phyloP scores from a whole-genome alignment of 2,797 vertebrate species.

The Microhierax caerulescens region DNA sequence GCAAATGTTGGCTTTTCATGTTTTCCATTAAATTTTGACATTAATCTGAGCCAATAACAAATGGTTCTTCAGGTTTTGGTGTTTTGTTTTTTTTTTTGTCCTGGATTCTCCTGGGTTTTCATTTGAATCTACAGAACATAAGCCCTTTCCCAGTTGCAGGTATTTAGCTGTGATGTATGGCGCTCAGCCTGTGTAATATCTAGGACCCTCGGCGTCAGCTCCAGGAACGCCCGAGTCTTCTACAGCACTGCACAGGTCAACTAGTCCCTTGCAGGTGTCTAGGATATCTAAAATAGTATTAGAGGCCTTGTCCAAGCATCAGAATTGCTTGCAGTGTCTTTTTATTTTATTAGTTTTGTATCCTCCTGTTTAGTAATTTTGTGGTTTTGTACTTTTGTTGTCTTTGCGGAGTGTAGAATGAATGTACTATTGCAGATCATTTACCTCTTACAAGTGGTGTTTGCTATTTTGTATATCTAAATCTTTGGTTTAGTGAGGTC shows the following conservation, averaged over 20 bases:
- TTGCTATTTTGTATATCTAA: background rate
- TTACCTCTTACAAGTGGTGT: background rate
- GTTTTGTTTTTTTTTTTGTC: background rate
- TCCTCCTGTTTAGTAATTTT: background rate
- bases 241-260: background rate
- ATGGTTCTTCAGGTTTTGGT: background rate
- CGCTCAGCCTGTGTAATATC: background rate
- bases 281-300: background rate
- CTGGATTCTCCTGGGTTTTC: background rate
- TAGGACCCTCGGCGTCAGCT: background rate
- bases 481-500: background rate
- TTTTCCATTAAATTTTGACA: background rate
- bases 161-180: background rate
- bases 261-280: background rate
- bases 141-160: background rate
- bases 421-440: background rate
- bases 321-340: background rate
- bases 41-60: background rate
- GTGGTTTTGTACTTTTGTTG: background rate
- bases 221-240: background rate
- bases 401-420: background rate
- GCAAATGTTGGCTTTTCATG: background rate
- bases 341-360: background rate
- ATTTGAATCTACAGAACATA: background rate
- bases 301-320: background rate